Evolutionary conservation across 2,113 vertebrate species (phyloP).

Genomic region (Puffinus mauretanicus): DNA sequence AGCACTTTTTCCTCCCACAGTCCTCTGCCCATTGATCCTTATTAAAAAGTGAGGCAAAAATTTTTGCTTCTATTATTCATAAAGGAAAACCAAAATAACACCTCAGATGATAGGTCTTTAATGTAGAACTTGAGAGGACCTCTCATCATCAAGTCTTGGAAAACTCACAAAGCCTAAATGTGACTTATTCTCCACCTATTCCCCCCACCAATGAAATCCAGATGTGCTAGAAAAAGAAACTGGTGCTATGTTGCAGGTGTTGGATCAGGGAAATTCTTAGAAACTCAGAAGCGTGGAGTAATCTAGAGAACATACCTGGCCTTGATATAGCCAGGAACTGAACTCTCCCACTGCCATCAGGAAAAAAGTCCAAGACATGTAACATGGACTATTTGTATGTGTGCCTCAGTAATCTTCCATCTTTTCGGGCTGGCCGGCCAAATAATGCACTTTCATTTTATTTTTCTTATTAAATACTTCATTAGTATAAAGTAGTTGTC

Average conservation of each 20-base stretch:
- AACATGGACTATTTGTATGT: neutral
- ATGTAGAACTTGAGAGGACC: neutral
- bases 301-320: neutral
- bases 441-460: neutral
- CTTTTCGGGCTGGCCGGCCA: neutral
- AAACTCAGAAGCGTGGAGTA: neutral
- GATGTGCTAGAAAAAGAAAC: neutral
- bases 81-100: neutral
- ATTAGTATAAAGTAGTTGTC: neutral
- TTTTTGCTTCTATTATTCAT: neutral
- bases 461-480: neutral
- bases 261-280: neutral
- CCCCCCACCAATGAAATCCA: neutral
- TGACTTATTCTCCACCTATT: neutral
- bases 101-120: neutral
- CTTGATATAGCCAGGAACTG: neutral
- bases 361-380: neutral
- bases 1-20: neutral
- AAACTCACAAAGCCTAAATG: neutral
- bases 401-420: neutral
- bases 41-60: neutral
- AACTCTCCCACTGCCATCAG: neutral
- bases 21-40: neutral
- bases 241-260: neutral
- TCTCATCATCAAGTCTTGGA: neutral